Base-by-base conservation (phyloP, 2,113 vertebrate species). In the Oreotrochilus melanogaster region DNA sequence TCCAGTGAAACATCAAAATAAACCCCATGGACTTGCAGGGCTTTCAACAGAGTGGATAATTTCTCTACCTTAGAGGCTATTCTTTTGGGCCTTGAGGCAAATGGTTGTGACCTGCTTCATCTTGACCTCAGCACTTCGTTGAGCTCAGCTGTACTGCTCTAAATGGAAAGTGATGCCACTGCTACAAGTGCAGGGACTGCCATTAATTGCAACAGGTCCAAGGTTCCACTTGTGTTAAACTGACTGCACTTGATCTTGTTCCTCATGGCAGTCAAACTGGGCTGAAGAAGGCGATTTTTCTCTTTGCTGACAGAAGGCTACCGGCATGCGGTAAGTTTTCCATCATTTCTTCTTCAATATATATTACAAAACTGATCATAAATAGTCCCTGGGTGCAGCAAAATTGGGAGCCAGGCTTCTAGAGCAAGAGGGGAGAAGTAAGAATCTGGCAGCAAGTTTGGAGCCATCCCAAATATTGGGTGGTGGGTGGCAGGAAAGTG, bases 381-480 rank as follows among this genome's bases (percentile, higher is more conserved):
- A 96, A 95, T 95, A 96, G 93, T 92, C 93, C 94, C 78, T 62
- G 90, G 95, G 88, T 93, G 92, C 90, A 96, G 84, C 61, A 84
- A 96, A 95, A 94, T 86, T 93, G 93, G 94, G 95, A 94, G 93
- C 69, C 72, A 74, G 94, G 60, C 85, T 96, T 96, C 92, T 71
- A 75, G 95, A 92, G 92, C 88, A 94, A 96, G 92, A 95, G 93
- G 94, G 92, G 86, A 95, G 61, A 93, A 96, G 51, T 42, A 60
- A 35, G 94, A 95, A 97, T 96, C 92, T 96, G 96, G 94, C 95
- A 96, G 82, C 4, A 3, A 48, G 65, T 92, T 95, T 96, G 95
- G 94, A 96, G 92, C 56, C 47, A 83, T 97, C 94, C 96, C 96
- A 96, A 95, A 95, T 96, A 96, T 94, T 95, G 89, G 92, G 89